phyloP scores from a whole-genome alignment of 2,113 vertebrate genomes.

The Salvator merianae region DNA sequence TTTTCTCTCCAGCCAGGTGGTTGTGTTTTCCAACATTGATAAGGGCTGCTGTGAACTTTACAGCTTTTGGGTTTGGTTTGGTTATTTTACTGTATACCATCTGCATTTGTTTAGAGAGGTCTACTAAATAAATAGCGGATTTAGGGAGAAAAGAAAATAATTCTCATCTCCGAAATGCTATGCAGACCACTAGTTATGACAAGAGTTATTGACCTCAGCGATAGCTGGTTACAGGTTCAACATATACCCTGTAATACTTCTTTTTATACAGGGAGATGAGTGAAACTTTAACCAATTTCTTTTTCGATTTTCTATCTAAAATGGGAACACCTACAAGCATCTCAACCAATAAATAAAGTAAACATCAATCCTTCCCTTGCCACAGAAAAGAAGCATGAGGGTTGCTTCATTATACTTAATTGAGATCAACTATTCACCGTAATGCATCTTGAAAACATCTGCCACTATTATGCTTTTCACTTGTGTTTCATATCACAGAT shows the following conservation, averaged over 20 bases:
- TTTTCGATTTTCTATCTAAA: not conserved
- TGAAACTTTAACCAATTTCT: constrained; percentile 16
- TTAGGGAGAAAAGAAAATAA: not conserved
- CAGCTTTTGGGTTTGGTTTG: not conserved
- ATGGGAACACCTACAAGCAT: not conserved
- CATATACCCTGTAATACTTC: too few species aligned
- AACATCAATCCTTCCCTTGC: not conserved
- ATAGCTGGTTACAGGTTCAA: too few species aligned
- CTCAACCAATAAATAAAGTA: constrained; percentile 2
- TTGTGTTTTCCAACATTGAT: too few species aligned
- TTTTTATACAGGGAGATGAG: not conserved
- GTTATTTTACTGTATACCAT: not conserved
- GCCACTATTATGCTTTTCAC: not conserved
- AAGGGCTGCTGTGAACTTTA: not conserved
- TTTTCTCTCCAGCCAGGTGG: too few species aligned
- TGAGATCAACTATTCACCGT: constrained; percentile 14
- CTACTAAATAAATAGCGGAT: not conserved
- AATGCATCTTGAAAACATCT: not conserved
- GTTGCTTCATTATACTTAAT: constrained; percentile 2
- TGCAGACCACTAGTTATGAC: not conserved
- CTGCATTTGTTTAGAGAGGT: not conserved
- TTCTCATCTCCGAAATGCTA: not conserved
- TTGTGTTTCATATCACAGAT: not conserved
- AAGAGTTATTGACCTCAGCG: too few species aligned
- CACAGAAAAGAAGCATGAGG: constrained; percentile 6